Conservation (phyloP, 2,797 vertebrate species). For the Setipinna tenuifilis region DNA sequence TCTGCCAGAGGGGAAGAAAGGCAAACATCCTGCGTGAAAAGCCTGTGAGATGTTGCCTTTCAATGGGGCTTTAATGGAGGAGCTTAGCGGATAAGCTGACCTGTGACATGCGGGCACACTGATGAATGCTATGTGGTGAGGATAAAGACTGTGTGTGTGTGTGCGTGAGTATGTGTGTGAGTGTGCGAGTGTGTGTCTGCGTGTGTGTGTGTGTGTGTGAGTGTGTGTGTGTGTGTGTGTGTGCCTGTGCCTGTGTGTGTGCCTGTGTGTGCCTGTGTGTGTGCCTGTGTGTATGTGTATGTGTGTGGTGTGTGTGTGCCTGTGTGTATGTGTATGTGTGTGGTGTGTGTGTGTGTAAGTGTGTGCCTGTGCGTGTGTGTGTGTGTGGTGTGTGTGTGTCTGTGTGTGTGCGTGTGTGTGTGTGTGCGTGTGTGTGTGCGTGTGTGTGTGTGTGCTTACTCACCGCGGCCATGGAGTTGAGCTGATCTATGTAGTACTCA, state of each 20-base stretch:
- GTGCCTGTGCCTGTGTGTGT: too few relatives aligned
- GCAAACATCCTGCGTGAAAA: neutral
- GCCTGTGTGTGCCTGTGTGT: too few relatives aligned
- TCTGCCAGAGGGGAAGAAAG: neutral
- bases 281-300: neutral
- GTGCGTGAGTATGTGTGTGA: too few relatives aligned
- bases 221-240: too few relatives aligned
- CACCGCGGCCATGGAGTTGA: slow-evolving; percentile 98
- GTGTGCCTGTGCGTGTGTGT: too few relatives aligned
- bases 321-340: neutral
- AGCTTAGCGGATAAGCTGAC: neutral
- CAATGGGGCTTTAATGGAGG: neutral
- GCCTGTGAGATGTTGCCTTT: neutral
- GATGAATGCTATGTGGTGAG: neutral
- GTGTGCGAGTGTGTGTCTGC: too few relatives aligned
- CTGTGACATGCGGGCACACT: neutral
- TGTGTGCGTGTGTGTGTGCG: neutral
- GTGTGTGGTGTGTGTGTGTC: too few relatives aligned
- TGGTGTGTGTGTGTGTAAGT: too few relatives aligned
- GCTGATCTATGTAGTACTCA: slow-evolving; percentile 97
- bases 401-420: neutral
- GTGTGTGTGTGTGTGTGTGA: too few relatives aligned
- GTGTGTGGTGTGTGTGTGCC: slow-evolving; percentile 1
- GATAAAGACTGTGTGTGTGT: too few relatives aligned
- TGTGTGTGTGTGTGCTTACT: slow-evolving; percentile 67